These are phyloP conservation scores for Andrena bicolor DNA, from an alignment of 2,888 invertebrate genomes.

Conservation along the genomic window DNA sequence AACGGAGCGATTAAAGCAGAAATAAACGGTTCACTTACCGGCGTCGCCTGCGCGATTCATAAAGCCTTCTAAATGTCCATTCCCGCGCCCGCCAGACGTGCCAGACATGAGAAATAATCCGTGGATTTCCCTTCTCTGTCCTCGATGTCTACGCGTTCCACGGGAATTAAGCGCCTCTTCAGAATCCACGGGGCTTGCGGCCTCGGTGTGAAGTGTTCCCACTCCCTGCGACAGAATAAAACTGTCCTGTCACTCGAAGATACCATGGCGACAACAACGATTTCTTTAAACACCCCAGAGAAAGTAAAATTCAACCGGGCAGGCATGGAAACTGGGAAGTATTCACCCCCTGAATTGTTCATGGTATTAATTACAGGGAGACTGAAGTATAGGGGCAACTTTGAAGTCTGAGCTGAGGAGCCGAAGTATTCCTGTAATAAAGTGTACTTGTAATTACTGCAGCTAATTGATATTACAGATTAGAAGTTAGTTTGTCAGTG, in stretches of 20 bases:
- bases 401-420: too few relatives aligned
- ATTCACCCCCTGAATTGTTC: too few relatives aligned
- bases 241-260: slow-evolving; percentile 5
- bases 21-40: slow-evolving; percentile 68
- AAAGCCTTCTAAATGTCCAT: slow-evolving; percentile 59
- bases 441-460: too few relatives aligned
- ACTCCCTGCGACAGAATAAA: slow-evolving; percentile 24
- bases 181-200: slow-evolving; percentile 12
- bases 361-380: too few relatives aligned
- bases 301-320: too few relatives aligned
- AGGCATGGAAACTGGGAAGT: too few relatives aligned
- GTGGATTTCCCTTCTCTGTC: slow-evolving; percentile 26
- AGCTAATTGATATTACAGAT: too few relatives aligned
- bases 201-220: neutral
- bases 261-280: too few relatives aligned
- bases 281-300: too few relatives aligned
- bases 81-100: slow-evolving; percentile 22
- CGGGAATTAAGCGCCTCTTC: slow-evolving; percentile 40
- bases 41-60: slow-evolving; percentile 52
- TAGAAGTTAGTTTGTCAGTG: neutral
- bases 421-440: too few relatives aligned
- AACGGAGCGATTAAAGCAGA: slow-evolving; percentile 69
- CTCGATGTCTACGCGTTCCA: neutral
- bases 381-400: too few relatives aligned
- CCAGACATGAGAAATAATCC: slow-evolving; percentile 46